phyloP scores from a whole-genome alignment of 2,113 vertebrate genomes.

The Nycticryphes semicollaris region DNA sequence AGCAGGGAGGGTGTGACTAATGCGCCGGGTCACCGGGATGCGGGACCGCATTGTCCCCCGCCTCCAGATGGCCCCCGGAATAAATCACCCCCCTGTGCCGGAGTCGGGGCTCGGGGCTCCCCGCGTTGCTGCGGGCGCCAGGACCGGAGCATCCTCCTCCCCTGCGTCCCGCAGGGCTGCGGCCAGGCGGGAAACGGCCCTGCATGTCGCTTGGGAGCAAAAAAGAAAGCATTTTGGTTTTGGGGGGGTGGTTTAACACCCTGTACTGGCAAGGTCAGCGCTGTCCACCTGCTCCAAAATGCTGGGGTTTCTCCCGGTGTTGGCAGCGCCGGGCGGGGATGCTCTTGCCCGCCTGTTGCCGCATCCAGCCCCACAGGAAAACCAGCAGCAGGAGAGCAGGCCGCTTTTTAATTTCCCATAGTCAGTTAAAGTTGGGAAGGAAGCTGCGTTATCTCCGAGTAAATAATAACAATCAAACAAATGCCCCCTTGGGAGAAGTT shows the following conservation, averaged over 20 bases:
- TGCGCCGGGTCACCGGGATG: slow-evolving; percentile 78
- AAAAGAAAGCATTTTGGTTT: neutral
- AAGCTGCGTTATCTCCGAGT: slow-evolving; percentile 11
- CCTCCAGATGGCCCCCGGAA: slow-evolving; percentile 81
- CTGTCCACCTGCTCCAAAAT: neutral
- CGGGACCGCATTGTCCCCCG: slow-evolving; percentile 79
- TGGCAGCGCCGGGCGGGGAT: neutral
- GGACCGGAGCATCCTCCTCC: neutral
- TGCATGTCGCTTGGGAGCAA: accelerated
- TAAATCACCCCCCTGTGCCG: slow-evolving; percentile 74
- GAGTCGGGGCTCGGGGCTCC: neutral
- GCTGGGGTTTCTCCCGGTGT: accelerated
- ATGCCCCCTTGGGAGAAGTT: slow-evolving; percentile 48
- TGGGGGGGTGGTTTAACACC: neutral
- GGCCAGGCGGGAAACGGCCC: neutral
- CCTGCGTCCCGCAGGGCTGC: neutral
- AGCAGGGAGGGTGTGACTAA: slow-evolving; percentile 88
- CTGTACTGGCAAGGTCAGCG: neutral
- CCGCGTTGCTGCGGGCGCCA: accelerated
- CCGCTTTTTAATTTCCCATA: neutral
- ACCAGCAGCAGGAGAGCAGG: neutral
- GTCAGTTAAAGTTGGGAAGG: neutral
- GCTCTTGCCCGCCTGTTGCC: neutral
- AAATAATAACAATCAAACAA: slow-evolving; percentile 64
- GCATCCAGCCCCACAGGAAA: neutral